These are phyloP conservation scores for Pycnonotus jocosus DNA, from an alignment of 2,113 vertebrate genomes.

Conservation along the genomic window DNA sequence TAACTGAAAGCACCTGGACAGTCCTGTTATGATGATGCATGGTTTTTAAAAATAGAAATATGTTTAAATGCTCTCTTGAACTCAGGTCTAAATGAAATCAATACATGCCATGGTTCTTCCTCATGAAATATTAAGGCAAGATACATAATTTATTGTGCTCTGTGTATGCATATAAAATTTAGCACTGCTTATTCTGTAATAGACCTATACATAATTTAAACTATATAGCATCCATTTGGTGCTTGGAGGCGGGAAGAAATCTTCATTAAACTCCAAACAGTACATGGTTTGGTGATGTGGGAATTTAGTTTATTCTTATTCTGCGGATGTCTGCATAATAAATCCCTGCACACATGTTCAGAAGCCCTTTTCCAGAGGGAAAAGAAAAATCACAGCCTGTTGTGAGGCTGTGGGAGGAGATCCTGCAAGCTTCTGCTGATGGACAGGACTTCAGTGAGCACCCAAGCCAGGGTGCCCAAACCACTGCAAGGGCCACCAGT, in stretches of 20 bases:
- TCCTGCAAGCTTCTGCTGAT: not conserved
- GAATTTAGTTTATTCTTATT: not conserved
- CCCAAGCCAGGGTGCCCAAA: not conserved
- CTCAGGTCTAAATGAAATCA: not conserved
- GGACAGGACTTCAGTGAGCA: not conserved
- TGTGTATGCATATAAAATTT: not conserved
- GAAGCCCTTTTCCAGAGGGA: not conserved
- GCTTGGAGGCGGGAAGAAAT: not conserved
- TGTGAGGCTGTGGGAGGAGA: not conserved
- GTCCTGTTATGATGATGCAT: not conserved
- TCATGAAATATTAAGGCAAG: constrained; percentile 3
- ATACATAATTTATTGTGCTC: constrained; percentile 15
- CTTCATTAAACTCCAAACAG: not conserved
- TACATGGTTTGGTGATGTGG: not conserved
- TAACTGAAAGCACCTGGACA: not conserved
- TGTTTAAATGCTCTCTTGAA: not conserved
- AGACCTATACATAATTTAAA: constrained; percentile 20
- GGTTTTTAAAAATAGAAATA: constrained; percentile 22
- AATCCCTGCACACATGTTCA: not conserved
- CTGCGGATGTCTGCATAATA: not conserved
- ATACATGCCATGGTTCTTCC: not conserved
- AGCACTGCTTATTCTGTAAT: not conserved
- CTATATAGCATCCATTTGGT: not conserved
- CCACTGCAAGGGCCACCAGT: not conserved
- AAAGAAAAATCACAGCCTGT: not conserved